phyloP scores from a whole-genome alignment of 2,888 invertebrate species.

The Agrochola lychnidis region DNA sequence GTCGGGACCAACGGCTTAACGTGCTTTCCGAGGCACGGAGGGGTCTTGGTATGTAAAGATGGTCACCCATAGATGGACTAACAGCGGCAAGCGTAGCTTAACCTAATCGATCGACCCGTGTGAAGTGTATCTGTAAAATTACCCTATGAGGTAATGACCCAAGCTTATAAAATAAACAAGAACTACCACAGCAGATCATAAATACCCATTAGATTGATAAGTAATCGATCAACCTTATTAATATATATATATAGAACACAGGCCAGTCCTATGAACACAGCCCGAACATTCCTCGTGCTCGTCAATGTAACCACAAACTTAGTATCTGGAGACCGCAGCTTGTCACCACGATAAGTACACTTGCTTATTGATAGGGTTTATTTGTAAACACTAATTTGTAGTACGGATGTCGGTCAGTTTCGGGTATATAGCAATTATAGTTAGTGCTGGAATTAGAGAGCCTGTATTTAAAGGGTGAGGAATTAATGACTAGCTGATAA shows the following conservation, averaged over 20 bases:
- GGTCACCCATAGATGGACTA: too few species aligned
- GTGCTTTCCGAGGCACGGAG: too few species aligned
- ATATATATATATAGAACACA: background rate
- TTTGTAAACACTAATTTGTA: constrained; percentile 36
- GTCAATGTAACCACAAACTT: constrained; percentile 31
- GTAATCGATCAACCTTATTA: constrained; percentile 11
- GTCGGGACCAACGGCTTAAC: too few species aligned
- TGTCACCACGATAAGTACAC: constrained; percentile 19
- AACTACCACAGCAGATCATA: background rate
- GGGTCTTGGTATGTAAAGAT: too few species aligned
- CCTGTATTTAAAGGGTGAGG: too few species aligned
- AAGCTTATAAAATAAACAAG: background rate
- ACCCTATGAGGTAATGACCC: background rate
- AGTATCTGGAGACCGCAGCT: constrained; percentile 41
- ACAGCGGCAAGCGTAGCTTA: too few species aligned
- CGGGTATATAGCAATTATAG: background rate
- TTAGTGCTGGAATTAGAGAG: background rate
- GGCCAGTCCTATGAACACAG: background rate
- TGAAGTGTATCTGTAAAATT: background rate
- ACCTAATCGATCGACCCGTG: too few species aligned
- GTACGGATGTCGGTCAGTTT: constrained; percentile 3
- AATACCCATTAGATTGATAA: background rate
- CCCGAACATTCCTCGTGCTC: background rate
- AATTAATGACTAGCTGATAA: background rate
- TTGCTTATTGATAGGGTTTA: constrained; percentile 36